Conservation (phyloP, 2,797 vertebrate genomes). For the Sebastes vulpes region DNA sequence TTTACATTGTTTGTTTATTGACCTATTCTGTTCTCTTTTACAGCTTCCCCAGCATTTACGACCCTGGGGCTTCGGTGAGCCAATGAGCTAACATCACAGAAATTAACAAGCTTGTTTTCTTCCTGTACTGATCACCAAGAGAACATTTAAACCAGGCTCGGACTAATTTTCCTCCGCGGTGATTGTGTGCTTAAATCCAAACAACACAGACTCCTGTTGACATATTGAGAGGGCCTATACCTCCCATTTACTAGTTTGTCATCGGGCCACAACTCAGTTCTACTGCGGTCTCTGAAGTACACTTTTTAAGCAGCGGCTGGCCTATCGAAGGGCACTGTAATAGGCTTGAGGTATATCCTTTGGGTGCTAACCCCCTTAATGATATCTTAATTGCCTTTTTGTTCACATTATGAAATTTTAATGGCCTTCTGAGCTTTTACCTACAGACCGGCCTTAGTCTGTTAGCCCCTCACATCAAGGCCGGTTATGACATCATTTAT, state of each 20-base stretch:
- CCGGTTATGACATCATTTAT: slow-evolving; percentile 75
- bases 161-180: slow-evolving; percentile 29
- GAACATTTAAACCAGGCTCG: slow-evolving; percentile 10
- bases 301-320: slow-evolving; percentile 31
- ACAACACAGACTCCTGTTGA: slow-evolving; percentile 30
- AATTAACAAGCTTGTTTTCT: slow-evolving; percentile 39
- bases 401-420: slow-evolving; percentile 80
- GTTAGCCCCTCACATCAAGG: slow-evolving; percentile 60
- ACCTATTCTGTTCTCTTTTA: slow-evolving; percentile 39
- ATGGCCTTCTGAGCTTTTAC: slow-evolving; percentile 72
- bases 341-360: slow-evolving; percentile 65
- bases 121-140: slow-evolving; percentile 21
- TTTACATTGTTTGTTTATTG: slow-evolving; percentile 54
- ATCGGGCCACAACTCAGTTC: slow-evolving; percentile 39
- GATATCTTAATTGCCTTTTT: slow-evolving; percentile 82
- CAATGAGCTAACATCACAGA: slow-evolving; percentile 27
- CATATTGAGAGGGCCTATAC: slow-evolving; percentile 36
- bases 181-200: slow-evolving; percentile 48
- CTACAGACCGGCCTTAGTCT: slow-evolving; percentile 59
- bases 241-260: slow-evolving; percentile 45
- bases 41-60: slow-evolving; percentile 38
- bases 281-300: slow-evolving; percentile 40
- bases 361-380: slow-evolving; percentile 72
- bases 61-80: not conserved
- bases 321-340: slow-evolving; percentile 53